Evolutionary conservation across 2,888 invertebrate species (phyloP).

Genomic region (Nematopogon swammerdamellus): DNA sequence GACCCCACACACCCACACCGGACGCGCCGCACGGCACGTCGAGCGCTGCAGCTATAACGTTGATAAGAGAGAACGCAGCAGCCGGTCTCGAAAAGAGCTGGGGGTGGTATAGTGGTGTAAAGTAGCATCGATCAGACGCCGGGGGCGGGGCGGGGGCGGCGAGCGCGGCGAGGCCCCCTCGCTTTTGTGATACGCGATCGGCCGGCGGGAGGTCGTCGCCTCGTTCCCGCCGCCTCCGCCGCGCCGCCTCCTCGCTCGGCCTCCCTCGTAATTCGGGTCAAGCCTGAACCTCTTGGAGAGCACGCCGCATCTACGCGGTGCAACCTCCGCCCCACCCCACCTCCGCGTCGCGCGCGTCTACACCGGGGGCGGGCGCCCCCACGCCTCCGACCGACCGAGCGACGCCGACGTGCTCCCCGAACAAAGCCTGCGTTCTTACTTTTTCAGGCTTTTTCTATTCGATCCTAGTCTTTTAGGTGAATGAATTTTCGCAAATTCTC

Average conservation of each 20-base stretch:
- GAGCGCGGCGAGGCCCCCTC: not conserved
- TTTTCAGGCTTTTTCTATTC: not conserved
- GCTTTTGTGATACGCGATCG: not conserved
- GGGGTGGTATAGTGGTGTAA: not conserved
- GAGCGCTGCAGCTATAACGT: not conserved
- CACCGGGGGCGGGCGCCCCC: too few relatives aligned
- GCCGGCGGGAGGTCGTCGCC: not conserved
- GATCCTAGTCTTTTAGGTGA: not conserved
- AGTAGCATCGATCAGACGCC: not conserved
- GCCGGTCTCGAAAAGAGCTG: not conserved
- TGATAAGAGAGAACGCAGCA: not conserved
- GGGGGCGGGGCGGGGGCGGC: not conserved
- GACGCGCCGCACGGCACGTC: too few relatives aligned
- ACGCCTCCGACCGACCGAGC: not conserved
- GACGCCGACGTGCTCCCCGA: not conserved
- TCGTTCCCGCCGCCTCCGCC: not conserved
- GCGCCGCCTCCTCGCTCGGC: not conserved
- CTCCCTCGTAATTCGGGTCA: not conserved
- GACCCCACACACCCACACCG: too few relatives aligned
- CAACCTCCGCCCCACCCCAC: constrained; percentile 10
- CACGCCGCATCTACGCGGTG: constrained; percentile 7
- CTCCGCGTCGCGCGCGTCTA: constrained; percentile 8
- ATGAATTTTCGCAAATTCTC: not conserved
- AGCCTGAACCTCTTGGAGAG: constrained; percentile 8
- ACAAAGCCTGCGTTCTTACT: not conserved